Conservation (phyloP, 1,140 invertebrate genomes). For the Lanistes nyassanus region DNA sequence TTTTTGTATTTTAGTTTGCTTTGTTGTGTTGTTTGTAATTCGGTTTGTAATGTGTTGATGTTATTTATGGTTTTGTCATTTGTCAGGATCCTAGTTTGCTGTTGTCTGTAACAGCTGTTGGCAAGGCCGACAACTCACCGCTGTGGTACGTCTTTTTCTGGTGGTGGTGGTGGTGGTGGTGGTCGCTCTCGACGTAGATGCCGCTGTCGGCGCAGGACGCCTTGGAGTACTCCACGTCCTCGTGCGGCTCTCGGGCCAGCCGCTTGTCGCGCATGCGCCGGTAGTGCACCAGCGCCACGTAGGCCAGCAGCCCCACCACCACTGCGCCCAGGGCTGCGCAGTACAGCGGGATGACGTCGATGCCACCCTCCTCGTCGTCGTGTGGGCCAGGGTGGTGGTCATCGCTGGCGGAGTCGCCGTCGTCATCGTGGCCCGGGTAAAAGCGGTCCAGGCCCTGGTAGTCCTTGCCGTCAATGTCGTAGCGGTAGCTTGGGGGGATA, state of each 20-base stretch:
- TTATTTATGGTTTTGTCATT: too few species aligned
- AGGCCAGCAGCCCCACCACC: slow-evolving; percentile 58
- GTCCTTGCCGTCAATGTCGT: slow-evolving; percentile 3
- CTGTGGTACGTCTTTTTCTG: slow-evolving; percentile 12
- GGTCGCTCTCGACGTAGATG: slow-evolving; percentile 49
- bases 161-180: slow-evolving; percentile 30
- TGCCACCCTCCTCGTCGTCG: slow-evolving; percentile 32
- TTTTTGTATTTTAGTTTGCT: too few species aligned
- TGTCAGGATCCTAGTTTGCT: too few species aligned
- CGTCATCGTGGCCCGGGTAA: not conserved
- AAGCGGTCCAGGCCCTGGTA: not conserved
- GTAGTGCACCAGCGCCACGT: slow-evolving; percentile 60
- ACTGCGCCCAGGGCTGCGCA: slow-evolving; percentile 60
- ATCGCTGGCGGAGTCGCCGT: not conserved
- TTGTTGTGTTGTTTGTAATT: too few species aligned
- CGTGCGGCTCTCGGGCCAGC: slow-evolving; percentile 46
- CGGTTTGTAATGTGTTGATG: too few species aligned
- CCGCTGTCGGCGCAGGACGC: slow-evolving; percentile 55
- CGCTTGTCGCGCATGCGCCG: slow-evolving; percentile 48
- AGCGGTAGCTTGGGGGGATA: slow-evolving; percentile 12
- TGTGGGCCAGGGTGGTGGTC: not conserved
- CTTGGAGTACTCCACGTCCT: slow-evolving; percentile 56
- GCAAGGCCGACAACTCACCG: too few species aligned
- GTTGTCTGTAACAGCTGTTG: too few species aligned
- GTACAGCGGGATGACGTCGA: slow-evolving; percentile 60